A percentile compares a stretch with the other conserved stretches of the same genome.
These are phyloP conservation scores for Macropus fuliginosus DNA, from an alignment of 2,797 vertebrate genomes.

Conservation along the genomic window DNA sequence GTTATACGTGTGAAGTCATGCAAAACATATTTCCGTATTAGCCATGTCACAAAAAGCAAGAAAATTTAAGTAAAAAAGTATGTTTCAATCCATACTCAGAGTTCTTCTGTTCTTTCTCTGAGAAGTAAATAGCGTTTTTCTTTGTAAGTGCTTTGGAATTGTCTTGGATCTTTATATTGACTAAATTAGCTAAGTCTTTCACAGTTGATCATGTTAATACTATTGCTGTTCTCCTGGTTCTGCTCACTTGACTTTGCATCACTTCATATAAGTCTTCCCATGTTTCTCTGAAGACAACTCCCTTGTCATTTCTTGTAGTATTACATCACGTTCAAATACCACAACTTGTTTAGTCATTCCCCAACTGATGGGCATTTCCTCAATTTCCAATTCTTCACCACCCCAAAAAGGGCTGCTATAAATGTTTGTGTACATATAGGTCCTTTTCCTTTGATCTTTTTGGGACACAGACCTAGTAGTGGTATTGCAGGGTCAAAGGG, in stretches of 20 bases:
- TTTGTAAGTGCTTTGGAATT: neutral
- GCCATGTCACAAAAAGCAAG: neutral
- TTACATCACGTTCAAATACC: neutral
- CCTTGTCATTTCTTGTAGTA: neutral
- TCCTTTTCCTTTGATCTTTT: neutral
- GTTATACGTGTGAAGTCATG: neutral
- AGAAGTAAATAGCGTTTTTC: neutral
- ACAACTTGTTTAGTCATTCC: neutral
- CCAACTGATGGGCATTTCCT: neutral
- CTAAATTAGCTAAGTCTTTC: neutral
- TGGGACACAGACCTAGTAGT: neutral
- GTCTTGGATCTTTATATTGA: neutral
- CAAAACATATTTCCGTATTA: neutral
- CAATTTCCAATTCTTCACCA: neutral
- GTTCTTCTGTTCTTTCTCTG: neutral
- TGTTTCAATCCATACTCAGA: neutral
- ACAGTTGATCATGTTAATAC: neutral
- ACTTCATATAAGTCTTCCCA: neutral
- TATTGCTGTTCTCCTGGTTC: neutral
- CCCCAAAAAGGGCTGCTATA: neutral
- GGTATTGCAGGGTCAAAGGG: neutral
- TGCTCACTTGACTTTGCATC: neutral
- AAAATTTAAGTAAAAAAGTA: neutral
- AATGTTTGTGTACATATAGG: neutral
- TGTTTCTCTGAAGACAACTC: neutral